Evolutionary conservation across 2,113 vertebrate species (phyloP).

Genomic region (Aegotheles bennettii): DNA sequence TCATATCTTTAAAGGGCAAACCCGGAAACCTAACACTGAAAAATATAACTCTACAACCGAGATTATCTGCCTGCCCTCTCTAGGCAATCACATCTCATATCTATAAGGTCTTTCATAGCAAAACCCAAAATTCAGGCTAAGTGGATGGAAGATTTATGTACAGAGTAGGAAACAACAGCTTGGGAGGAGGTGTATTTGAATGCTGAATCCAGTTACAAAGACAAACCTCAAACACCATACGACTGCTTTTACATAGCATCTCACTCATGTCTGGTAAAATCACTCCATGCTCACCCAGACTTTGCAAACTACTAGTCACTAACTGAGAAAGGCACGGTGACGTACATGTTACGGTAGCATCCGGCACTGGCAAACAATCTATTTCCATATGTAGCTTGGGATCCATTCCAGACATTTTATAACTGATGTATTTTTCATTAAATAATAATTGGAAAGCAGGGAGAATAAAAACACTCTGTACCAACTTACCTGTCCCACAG

Average conservation of each 20-base stretch:
- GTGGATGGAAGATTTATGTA: slow-evolving; percentile 19
- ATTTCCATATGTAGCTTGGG: background rate
- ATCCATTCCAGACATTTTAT: background rate
- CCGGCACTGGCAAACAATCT: background rate
- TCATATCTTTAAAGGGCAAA: slow-evolving; percentile 59
- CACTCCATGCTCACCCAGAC: slow-evolving; percentile 6
- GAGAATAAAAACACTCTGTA: background rate
- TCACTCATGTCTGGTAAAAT: slow-evolving; percentile 28
- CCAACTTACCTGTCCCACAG: background rate
- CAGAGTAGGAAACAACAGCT: slow-evolving; percentile 46
- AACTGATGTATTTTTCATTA: background rate
- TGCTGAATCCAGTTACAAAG: slow-evolving; percentile 45
- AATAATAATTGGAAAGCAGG: background rate
- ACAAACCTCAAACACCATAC: slow-evolving; percentile 45
- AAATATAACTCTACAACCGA: slow-evolving; percentile 35
- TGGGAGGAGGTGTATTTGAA: slow-evolving; percentile 48
- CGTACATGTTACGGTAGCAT: background rate
- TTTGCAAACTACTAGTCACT: slow-evolving; percentile 42
- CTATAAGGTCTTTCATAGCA: slow-evolving; percentile 15
- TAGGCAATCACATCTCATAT: background rate
- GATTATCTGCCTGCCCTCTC: slow-evolving; percentile 36
- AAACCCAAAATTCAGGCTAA: slow-evolving; percentile 9
- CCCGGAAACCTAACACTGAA: slow-evolving; percentile 16
- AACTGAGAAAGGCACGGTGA: slow-evolving; percentile 18
- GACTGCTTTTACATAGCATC: slow-evolving; percentile 38